Evolutionary conservation across 2,888 invertebrate species (phyloP), one percentile per base, ranked within the genome.

Genomic region (Drosophila eohydei): DNA sequence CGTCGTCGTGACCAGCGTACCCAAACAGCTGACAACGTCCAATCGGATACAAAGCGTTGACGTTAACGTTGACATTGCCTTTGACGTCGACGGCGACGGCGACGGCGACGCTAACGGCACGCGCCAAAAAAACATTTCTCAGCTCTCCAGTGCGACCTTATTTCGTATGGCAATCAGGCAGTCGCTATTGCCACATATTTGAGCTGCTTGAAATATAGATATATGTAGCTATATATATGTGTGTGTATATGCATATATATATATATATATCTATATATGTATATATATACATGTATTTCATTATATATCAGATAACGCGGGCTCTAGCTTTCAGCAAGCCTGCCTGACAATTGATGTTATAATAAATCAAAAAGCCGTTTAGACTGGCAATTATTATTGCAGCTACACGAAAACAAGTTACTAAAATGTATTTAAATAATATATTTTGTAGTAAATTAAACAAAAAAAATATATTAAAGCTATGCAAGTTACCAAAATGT

Each of bases 111-210:
- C 51, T 56, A 48, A 63, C 46, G 77, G 78, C 77, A 77, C 77
- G 70, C 74, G 77, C 78, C 78, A 58, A 70, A 73, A 46, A 50
- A 50, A 50, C 48, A 34, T 48, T 51, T 40, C 50, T 58, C 43
- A 46, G 30, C 32, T 43, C 30, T 26, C 48, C 40, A 54, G 28
- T 54, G 44, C 62, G 28, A 65, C 57, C 50, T 14, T 57, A 64
- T 73, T 76, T 48, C 46, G 64, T 69, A 77, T 77, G 64, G 34
- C 65, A 62, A 65, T 52, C 74, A 77, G 74, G 76, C 78, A 77
- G 70, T 78, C 74, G 69, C 51, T 64, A 43, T 46, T 59, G 36
- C 51, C 58, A 58, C 28, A 30, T 38, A 58, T 44, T 41, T 64
- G 34, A 62, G 26, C 16, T 56, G 50, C 32, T 48, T 58, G 48